phyloP scores from a whole-genome alignment of 1,140 invertebrate genomes.

The Heliconius nattereri region DNA sequence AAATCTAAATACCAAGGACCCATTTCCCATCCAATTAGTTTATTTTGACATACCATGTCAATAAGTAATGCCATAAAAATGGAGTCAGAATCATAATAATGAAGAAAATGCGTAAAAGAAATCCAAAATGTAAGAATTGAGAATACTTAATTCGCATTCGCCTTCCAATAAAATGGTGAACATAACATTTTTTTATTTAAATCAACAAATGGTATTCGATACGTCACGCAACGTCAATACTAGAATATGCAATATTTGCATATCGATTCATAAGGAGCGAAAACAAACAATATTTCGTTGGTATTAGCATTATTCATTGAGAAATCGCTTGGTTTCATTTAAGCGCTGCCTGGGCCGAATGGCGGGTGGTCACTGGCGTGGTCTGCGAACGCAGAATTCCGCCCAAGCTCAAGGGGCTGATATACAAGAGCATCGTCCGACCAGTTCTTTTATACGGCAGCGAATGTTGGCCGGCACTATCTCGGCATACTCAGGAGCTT shows the following conservation, averaged over 20 bases:
- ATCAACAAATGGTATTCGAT: conserved; percentile 36
- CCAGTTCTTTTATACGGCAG: too few species aligned
- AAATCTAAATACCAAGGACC: too few species aligned
- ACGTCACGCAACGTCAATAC: conserved; percentile 54
- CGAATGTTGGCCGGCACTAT: too few species aligned
- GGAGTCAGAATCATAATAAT: background rate
- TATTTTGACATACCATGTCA: too few species aligned
- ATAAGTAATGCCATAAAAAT: too few species aligned
- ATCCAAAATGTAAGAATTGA: background rate
- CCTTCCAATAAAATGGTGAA: background rate
- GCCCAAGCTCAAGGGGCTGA: too few species aligned
- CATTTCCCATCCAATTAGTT: too few species aligned
- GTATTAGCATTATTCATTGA: background rate
- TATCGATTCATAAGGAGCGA: background rate
- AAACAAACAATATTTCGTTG: background rate
- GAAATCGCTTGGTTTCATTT: background rate
- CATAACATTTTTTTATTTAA: background rate
- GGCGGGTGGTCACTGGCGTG: too few species aligned
- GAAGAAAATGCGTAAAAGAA: background rate
- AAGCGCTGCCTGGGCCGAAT: too few species aligned
- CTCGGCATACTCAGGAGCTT: too few species aligned
- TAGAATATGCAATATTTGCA: conserved; percentile 13
- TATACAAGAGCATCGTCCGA: too few species aligned
- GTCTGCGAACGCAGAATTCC: too few species aligned
- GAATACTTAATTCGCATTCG: background rate